Percentiles rank a stretch among this genome's conserved stretches.
phyloP scores from a whole-genome alignment of 2,888 invertebrate genomes.

The Drosophila conformis region DNA sequence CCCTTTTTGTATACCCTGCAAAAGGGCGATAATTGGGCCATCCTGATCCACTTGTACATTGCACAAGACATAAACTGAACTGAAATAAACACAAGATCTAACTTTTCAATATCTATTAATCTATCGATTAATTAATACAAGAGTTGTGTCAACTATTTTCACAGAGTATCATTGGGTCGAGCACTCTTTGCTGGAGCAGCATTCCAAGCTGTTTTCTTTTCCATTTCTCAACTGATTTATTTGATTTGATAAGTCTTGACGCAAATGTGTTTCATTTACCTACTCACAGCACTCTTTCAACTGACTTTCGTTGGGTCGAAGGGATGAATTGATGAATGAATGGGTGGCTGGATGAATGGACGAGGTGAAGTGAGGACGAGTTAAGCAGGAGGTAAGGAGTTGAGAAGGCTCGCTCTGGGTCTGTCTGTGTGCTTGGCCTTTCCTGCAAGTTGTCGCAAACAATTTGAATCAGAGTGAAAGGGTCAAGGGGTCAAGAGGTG shows the following conservation, averaged over 20 bases:
- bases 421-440: conserved; percentile 28
- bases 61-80: neutral
- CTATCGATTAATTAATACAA: neutral
- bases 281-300: conserved; percentile 22
- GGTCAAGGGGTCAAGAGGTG: conserved; percentile 32
- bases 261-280: conserved; percentile 72
- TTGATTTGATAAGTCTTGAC: conserved; percentile 70
- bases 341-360: neutral
- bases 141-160: neutral
- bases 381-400: neutral
- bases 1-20: conserved; percentile 19
- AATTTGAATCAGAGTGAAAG: conserved; percentile 29
- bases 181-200: too few relatives aligned
- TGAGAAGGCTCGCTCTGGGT: neutral
- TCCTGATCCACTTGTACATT: neutral
- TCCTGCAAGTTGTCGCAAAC: conserved; percentile 33
- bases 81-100: neutral
- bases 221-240: conserved; percentile 61
- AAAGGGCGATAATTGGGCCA: neutral
- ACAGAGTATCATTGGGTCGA: conserved; percentile 8
- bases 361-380: neutral
- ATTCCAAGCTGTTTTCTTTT: conserved; percentile 15
- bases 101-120: neutral
- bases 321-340: conserved; percentile 4
- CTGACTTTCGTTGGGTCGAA: conserved; percentile 9